Base-by-base conservation (phyloP, 2,797 vertebrate species). In the Sebastes elongatus region DNA sequence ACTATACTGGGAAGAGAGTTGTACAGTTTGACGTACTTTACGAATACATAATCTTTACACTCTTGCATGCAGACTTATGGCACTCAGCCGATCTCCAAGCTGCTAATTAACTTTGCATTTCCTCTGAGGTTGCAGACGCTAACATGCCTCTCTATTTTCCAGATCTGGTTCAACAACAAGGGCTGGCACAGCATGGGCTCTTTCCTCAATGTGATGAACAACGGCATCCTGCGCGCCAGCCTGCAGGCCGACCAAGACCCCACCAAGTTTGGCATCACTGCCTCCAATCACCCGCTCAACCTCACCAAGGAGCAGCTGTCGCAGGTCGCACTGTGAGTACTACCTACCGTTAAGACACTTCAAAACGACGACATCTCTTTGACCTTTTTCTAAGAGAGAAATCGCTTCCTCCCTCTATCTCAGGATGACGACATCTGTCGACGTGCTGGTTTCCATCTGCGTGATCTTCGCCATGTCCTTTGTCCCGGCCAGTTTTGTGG, bases 101-200 rank as follows among this genome's bases (percentile, higher is more conserved):
- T 53, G 8, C 14, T 62, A 14, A 35, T 70, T 57, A n/a, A 22
- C 20, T 52, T 13, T 64, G 16, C n/a, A 74, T 72, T 32, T 68
- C 27, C 8, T 35, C 11, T 65, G 9, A 49, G 7, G 14, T 56
- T 38, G 27, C 14, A 52, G 5, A 66, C 20, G 52, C 18, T 80
- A 10, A 85, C 63, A 6, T 53, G 32, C 2, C 32, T 60, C 6
- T 69, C 20, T 57, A 13, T 74, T 8, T 8, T 94, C 11, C 90
- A 99, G 99, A 97, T 99, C 74, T 99, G 99, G 99, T 99, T 99
- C 89, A 99, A 99, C 93, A 99, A 99, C 95, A 99, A 99, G 80
- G 99, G 99, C 74, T 99, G 99, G 98, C 99, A 99, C 87, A 98
- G 98, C 70, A 96, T 99, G 0, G 96, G 96, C 4, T 94, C 97